Percentiles rank a stretch among this genome's conserved stretches.
Evolutionary conservation across 1,140 invertebrate species (phyloP).

Genomic region (Camponotus vicinus): DNA sequence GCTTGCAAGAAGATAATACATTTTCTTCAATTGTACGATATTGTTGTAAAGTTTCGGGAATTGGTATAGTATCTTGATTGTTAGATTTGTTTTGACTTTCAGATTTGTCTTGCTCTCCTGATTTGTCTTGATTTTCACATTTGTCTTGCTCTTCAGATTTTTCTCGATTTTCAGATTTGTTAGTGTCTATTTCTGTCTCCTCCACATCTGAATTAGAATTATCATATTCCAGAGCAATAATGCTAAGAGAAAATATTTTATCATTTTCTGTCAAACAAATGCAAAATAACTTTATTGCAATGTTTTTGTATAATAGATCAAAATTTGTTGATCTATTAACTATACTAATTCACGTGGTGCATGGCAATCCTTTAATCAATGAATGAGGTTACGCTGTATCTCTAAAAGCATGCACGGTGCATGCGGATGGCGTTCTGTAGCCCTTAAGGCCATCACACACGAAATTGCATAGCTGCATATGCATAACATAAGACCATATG

Average conservation of each 20-base stretch:
- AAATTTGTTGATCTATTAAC: too few relatives aligned
- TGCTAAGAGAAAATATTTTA: conserved; percentile 51
- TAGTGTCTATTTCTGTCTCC: background rate
- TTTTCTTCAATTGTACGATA: conserved; percentile 48
- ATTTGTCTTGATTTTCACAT: too few relatives aligned
- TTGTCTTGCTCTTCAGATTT: too few relatives aligned
- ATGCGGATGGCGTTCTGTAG: too few relatives aligned
- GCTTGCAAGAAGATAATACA: conserved; percentile 26
- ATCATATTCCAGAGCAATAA: conserved; percentile 62
- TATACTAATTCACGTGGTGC: too few relatives aligned
- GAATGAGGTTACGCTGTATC: too few relatives aligned
- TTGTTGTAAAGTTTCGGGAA: background rate
- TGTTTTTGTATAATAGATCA: background rate
- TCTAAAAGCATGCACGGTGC: too few relatives aligned
- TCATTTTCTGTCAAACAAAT: conserved; percentile 25
- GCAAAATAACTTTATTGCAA: background rate
- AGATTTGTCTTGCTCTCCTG: background rate
- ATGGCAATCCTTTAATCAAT: too few relatives aligned
- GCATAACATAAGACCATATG: too few relatives aligned
- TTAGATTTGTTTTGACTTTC: background rate
- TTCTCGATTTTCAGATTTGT: background rate
- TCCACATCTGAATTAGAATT: conserved; percentile 66
- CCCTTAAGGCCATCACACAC: too few relatives aligned
- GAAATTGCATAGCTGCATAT: too few relatives aligned
- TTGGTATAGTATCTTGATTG: background rate